A percentile compares a stretch with the other conserved stretches of the same genome.
These are phyloP conservation scores for Danionella dracula DNA, from an alignment of 2,797 vertebrate genomes.

Conservation along the genomic window DNA sequence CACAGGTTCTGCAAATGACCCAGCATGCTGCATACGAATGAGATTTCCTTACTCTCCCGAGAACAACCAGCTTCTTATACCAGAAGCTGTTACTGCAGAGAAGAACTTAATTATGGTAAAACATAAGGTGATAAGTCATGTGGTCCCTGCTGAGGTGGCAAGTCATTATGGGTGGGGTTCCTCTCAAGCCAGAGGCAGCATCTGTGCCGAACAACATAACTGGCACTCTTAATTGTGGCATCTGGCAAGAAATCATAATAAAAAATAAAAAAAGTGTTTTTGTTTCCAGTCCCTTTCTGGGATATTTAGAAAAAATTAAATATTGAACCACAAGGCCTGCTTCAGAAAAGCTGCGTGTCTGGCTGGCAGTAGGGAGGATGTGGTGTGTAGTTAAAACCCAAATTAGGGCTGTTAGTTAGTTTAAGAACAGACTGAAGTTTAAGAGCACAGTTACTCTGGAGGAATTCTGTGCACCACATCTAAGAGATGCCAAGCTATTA, in stretches of 20 bases:
- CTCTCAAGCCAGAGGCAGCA: constrained; percentile 21
- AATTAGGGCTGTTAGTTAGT: constrained; percentile 42
- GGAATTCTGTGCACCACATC: constrained; percentile 31
- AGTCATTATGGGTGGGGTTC: constrained; percentile 24
- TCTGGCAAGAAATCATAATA: constrained; percentile 25
- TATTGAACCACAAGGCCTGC: constrained; percentile 31
- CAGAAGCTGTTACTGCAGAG: constrained; percentile 45
- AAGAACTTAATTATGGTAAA: constrained; percentile 30
- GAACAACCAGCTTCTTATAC: constrained; percentile 48
- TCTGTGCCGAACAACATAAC: constrained; percentile 4
- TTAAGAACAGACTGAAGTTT: constrained; percentile 33
- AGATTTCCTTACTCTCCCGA: constrained; percentile 44
- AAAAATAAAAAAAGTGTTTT: no score
- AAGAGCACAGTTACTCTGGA: constrained; percentile 18
- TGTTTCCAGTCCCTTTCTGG: neutral
- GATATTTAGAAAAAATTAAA: constrained; percentile 29
- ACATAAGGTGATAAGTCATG: constrained; percentile 16
- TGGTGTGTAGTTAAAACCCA: constrained; percentile 25
- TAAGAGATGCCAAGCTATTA: constrained; percentile 35
- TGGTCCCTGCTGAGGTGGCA: constrained; percentile 20
- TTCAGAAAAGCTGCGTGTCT: constrained; percentile 23
- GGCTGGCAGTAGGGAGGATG: constrained; percentile 34
- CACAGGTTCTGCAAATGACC: constrained; percentile 37
- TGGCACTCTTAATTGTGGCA: constrained; percentile 24
- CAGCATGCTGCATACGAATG: constrained; percentile 57